Evolutionary conservation across 2,888 invertebrate species (phyloP), one percentile per base, ranked within the genome.

Genomic region (Dicyrtoma fusca): DNA sequence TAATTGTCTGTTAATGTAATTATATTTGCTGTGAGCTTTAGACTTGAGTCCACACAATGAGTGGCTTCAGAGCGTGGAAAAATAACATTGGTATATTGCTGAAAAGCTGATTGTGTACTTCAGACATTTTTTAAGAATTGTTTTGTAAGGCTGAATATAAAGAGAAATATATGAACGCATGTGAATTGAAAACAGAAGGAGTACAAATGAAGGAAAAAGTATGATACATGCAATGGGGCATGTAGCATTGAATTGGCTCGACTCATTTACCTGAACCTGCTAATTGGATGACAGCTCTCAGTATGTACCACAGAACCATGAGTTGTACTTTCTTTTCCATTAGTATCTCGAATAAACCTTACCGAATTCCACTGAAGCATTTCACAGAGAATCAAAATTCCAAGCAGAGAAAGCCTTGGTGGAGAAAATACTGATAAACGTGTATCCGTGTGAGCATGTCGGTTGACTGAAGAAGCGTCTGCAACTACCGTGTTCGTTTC

Each of bases 221-320:
- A 19, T 21, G 57, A 19, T 3, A 57, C 4, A 57, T n/a, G n/a
- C n/a, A n/a, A n/a, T n/a, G n/a, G n/a, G n/a, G n/a, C n/a, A n/a
- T n/a, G n/a, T 13, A 59, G n/a, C 34, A 53, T 19, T 17, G 53
- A 53, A 8, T 53, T 53, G n/a, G 17, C 53, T 53, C 17, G 17
- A 53, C 21, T 53, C 53, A 10, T 53, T 53, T 53, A 53, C 53
- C 53, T 53, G 53, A 10, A 53, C 17, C 53, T 53, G 17, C 53
- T 53, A 53, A 53, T 53, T 53, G 53, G 53, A 2, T 17, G 53
- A 53, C 53, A 21, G 19, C 19, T 53, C 14, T 34, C n/a, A n/a
- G n/a, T n/a, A 34, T 8, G 3, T 34, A 34, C 3, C 34, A 34
- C 3, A 21, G 17, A n/a, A n/a, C 19, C n/a, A 10, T 10, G 53